Base-by-base conservation (phyloP, 2,888 invertebrate species). In the Eutolmus rufibarbis region DNA sequence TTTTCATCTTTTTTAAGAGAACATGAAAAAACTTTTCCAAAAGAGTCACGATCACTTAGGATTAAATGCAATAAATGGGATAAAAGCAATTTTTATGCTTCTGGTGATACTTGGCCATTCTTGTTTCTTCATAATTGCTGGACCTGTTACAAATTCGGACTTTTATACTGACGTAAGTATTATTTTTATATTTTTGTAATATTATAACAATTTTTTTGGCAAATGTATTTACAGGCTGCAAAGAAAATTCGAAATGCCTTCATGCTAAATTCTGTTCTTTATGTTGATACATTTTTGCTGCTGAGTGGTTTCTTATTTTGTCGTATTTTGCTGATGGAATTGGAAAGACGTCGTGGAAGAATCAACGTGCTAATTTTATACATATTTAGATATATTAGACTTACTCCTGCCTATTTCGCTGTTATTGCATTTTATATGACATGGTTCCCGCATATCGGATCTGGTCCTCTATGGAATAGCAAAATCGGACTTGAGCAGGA, bases 381-480 rank as follows among this genome's bases (percentile, higher is more conserved):
- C 90, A 90, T 95, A 84, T 95, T 94, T 88, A 94, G 96, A 89
- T 96, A 96, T 90, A 94, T 96, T 88, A 95, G 96, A 90, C 93
- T 96, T 88, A 96, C 96, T 14, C 96, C 96, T 79, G 95, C 96
- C 0, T 97, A 97, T 90, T 90, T 95, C 87, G 94, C 96, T 0
- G 94, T 97, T 19, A 94, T 97, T 90, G 94, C 95, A 28, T 94
- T 96, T 90, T 96, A 96, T 91, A 95, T 95, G 91, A 96, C 96
- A 0, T 95, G 96, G 94, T 93, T 96, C 82, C 94, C 94, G 4
- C 94, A 95, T 90, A 91, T 96, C 34, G 96, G 95, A 23, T 94
- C 94, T 89, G 97, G 97, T 0, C 97, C 97, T 0, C 92, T 96
- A 78, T 97, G 97, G 97, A 93, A 95, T 51, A 93, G 94, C 23